phyloP scores from a whole-genome alignment of 1,140 invertebrate species.

The Diachasmimorpha longicaudata region DNA sequence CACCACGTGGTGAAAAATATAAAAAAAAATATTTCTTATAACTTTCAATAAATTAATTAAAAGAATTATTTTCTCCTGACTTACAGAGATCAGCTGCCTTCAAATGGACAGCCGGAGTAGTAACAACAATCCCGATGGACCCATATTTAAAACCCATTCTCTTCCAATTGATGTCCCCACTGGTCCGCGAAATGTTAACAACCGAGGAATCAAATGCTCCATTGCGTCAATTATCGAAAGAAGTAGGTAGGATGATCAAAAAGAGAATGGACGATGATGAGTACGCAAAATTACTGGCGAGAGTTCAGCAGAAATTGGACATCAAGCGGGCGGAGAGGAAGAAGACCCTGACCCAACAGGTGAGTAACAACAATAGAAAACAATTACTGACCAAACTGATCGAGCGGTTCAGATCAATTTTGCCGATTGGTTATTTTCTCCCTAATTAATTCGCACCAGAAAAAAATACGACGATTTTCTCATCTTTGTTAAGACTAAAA shows the following conservation, averaged over 20 bases:
- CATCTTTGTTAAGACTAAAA: too few relatives aligned
- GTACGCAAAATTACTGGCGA: slow-evolving; percentile 68
- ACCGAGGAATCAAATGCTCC: slow-evolving; percentile 65
- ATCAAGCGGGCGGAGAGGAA: slow-evolving; percentile 72
- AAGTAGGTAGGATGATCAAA: slow-evolving; percentile 72
- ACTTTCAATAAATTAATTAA: too few relatives aligned
- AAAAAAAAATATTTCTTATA: too few relatives aligned
- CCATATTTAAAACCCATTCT: slow-evolving; percentile 62
- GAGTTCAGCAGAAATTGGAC: slow-evolving; percentile 67
- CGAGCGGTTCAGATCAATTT: too few relatives aligned
- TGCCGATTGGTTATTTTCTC: too few relatives aligned
- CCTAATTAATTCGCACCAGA: too few relatives aligned
- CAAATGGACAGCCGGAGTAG: slow-evolving; percentile 75
- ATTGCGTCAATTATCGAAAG: slow-evolving; percentile 68
- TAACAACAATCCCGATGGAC: slow-evolving; percentile 65
- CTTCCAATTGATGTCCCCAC: slow-evolving; percentile 67
- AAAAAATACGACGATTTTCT: too few relatives aligned
- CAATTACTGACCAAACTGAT: too few relatives aligned
- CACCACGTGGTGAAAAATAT: too few relatives aligned
- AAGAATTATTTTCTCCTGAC: slow-evolving; percentile 28
- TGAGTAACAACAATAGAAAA: slow-evolving; percentile 35
- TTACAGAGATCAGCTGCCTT: slow-evolving; percentile 71
- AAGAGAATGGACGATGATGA: slow-evolving; percentile 69
- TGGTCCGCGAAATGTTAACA: slow-evolving; percentile 73
- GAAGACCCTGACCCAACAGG: slow-evolving; percentile 65